These are phyloP conservation scores for Salvelinus alpinus DNA, from an alignment of 2,113 vertebrate species.

Conservation along the genomic window DNA sequence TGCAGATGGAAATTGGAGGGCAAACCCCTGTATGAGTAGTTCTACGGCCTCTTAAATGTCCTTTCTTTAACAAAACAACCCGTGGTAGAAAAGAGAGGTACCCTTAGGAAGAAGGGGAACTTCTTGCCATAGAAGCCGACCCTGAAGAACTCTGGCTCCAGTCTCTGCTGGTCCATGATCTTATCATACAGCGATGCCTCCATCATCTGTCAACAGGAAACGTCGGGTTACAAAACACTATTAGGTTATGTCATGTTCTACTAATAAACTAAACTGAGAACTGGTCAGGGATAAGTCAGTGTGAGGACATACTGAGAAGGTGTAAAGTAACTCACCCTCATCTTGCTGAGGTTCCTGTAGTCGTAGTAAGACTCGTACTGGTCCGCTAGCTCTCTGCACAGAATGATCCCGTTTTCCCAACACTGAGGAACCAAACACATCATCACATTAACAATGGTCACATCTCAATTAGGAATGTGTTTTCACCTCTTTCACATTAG, in stretches of 20 bases:
- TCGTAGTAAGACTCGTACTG: conserved; percentile 97
- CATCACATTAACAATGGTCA: no score
- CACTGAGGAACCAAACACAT: conserved; percentile 75
- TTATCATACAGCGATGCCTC: conserved; percentile 98
- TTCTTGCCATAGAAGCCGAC: conserved; percentile 99
- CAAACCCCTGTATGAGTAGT: neutral
- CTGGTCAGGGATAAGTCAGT: neutral
- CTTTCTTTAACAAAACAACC: neutral
- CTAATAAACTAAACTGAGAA: neutral
- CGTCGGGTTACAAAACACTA: neutral
- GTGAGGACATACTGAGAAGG: no score
- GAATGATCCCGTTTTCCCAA: conserved; percentile 97
- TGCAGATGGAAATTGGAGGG: no score
- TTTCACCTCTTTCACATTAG: no score
- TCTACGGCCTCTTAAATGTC: no score
- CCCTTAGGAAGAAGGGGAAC: conserved; percentile 96
- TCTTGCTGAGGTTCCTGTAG: conserved; percentile 98
- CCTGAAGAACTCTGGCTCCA: conserved; percentile 97
- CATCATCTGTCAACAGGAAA: conserved; percentile 80
- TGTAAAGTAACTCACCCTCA: conserved; percentile 84
- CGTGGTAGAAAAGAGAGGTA: conserved; percentile 51
- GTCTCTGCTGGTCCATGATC: conserved; percentile 97
- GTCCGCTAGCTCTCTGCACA: conserved; percentile 96
- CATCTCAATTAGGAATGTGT: no score
- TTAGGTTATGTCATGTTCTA: no score